These are phyloP conservation scores for Andrena hattorfiana DNA, from an alignment of 2,888 invertebrate species.

Conservation along the genomic window DNA sequence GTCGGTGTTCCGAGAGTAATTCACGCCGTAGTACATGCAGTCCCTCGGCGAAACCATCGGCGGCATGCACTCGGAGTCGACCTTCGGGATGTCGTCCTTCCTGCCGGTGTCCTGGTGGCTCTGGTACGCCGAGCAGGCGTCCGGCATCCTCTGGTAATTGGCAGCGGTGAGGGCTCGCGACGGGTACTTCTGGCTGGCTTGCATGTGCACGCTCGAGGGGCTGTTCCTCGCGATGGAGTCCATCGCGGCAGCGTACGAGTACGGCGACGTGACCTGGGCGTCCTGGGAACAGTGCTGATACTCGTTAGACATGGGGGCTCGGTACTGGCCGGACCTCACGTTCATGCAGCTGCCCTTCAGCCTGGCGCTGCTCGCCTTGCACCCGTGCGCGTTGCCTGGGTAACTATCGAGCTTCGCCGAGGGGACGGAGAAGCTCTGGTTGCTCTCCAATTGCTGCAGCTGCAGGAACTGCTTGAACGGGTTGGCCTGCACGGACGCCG, in stretches of 20 bases:
- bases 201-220: constrained; percentile 21
- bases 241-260: constrained; percentile 42
- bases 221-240: constrained; percentile 34
- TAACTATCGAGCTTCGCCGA: constrained; percentile 45
- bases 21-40: constrained; percentile 62
- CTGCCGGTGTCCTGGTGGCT: constrained; percentile 36
- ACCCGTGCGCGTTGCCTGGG: constrained; percentile 21
- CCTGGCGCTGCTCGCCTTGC: constrained; percentile 38
- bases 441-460: constrained; percentile 31
- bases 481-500: constrained; percentile 38
- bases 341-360: constrained; percentile 44
- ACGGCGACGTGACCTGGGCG: constrained; percentile 33
- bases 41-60: constrained; percentile 69
- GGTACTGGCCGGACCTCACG: constrained; percentile 45
- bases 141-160: constrained; percentile 43
- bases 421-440: constrained; percentile 24
- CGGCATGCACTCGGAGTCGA: constrained; percentile 49
- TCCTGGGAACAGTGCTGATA: constrained; percentile 49
- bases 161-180: constrained; percentile 14
- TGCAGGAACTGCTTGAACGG: constrained; percentile 50
- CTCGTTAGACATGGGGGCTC: constrained; percentile 33
- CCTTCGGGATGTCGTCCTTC: constrained; percentile 39
- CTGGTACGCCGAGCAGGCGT: constrained; percentile 17
- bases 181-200: constrained; percentile 40
- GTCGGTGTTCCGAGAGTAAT: constrained; percentile 35